Conservation (phyloP, 2,888 invertebrate genomes). For the Anorthoa munda region DNA sequence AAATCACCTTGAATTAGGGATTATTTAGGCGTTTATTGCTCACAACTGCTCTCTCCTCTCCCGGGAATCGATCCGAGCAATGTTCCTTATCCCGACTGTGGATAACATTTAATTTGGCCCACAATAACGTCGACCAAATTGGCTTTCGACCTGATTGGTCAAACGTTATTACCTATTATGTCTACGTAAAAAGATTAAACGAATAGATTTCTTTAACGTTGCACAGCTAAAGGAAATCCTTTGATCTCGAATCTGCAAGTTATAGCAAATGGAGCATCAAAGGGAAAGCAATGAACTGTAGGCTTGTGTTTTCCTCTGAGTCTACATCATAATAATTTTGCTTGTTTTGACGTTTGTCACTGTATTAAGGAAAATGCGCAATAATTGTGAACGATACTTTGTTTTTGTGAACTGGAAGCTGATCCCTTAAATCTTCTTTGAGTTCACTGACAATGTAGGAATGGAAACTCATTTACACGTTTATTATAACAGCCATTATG, state of each 20-base stretch:
- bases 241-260: constrained; percentile 44
- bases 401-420: background rate
- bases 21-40: constrained; percentile 74
- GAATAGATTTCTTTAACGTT: constrained; percentile 30
- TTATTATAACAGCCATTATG: too few relatives aligned
- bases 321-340: constrained; percentile 40
- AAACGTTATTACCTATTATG: constrained; percentile 36
- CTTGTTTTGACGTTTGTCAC: constrained; percentile 8
- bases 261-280: constrained; percentile 25
- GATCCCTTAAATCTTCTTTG: constrained; percentile 21
- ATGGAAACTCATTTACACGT: background rate
- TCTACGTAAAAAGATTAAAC: constrained; percentile 15
- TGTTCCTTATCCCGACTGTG: constrained; percentile 36
- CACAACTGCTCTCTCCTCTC: constrained; percentile 52
- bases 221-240: constrained; percentile 36
- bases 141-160: constrained; percentile 51
- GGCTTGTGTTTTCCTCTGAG: constrained; percentile 36
- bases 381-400: constrained; percentile 8
- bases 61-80: constrained; percentile 57
- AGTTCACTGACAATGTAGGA: too few relatives aligned
- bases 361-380: constrained; percentile 18
- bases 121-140: constrained; percentile 46
- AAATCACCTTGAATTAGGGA: constrained; percentile 75
- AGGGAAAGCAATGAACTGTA: constrained; percentile 39
- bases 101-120: constrained; percentile 44